phyloP scores from a whole-genome alignment of 2,113 vertebrate genomes.

The Hyperopisus bebe region DNA sequence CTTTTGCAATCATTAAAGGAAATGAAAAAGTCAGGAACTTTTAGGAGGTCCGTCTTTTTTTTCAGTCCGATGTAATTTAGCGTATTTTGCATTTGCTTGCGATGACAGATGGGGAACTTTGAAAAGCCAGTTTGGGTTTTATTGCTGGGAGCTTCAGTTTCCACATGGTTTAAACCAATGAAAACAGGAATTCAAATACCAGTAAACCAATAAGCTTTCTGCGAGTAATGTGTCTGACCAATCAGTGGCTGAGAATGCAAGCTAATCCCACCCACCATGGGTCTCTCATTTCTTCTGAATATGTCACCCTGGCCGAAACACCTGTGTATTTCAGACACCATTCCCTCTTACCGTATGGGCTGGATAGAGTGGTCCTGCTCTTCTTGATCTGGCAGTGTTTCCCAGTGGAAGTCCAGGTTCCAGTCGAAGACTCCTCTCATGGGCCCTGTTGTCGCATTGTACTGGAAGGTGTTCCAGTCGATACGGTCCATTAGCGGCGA shows the following conservation, averaged over 20 bases:
- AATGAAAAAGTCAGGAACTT: background rate
- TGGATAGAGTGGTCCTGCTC: constrained; percentile 58
- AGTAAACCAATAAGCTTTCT: background rate
- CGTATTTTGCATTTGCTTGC: background rate
- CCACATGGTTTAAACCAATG: background rate
- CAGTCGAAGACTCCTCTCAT: constrained; percentile 75
- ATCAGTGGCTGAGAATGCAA: background rate
- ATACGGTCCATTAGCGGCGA: constrained; percentile 78
- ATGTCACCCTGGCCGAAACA: background rate
- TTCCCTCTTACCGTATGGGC: constrained; percentile 69
- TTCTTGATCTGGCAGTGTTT: constrained; percentile 57
- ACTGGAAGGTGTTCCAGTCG: constrained; percentile 76
- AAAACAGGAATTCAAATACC: background rate
- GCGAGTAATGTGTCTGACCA: background rate
- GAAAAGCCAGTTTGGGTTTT: background rate
- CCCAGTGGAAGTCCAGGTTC: constrained; percentile 81
- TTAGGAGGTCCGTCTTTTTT: background rate
- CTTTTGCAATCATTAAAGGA: background rate
- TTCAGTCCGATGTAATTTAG: background rate
- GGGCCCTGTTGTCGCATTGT: constrained; percentile 63
- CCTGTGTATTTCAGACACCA: background rate
- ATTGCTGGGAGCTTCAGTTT: background rate
- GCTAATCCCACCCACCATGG: background rate
- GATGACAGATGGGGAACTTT: background rate
- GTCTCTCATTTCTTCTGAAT: background rate